phyloP scores from a whole-genome alignment of 2,888 invertebrate species.

The Beris morrisii region DNA sequence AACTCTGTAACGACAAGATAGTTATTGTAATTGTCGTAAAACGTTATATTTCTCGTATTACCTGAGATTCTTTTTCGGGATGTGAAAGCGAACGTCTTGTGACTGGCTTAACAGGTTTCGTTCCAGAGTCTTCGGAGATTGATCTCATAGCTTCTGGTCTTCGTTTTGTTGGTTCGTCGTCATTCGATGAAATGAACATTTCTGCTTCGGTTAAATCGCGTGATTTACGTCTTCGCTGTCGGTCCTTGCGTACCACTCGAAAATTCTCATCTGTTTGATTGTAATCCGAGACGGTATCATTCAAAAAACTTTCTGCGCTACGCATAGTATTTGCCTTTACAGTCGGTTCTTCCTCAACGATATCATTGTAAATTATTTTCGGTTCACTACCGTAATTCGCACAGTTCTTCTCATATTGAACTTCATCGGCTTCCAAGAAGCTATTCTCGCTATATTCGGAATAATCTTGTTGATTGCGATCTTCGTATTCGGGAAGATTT shows the following conservation, averaged over 20 bases:
- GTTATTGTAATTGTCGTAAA: not conserved
- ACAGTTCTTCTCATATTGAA: slow-evolving; percentile 51
- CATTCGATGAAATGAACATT: slow-evolving; percentile 32
- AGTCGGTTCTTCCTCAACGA: slow-evolving; percentile 44
- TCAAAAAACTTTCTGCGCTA: slow-evolving; percentile 40
- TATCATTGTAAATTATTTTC: slow-evolving; percentile 51
- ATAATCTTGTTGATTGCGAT: slow-evolving; percentile 43
- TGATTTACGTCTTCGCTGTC: slow-evolving; percentile 39
- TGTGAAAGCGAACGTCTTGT: slow-evolving; percentile 54
- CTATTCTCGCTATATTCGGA: slow-evolving; percentile 49
- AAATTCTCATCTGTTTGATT: slow-evolving; percentile 41
- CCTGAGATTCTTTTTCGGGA: slow-evolving; percentile 54
- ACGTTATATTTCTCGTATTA: slow-evolving; percentile 33
- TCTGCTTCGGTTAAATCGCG: slow-evolving; percentile 39
- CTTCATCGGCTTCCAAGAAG: slow-evolving; percentile 52
- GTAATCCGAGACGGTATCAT: slow-evolving; percentile 35
- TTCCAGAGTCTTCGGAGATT: slow-evolving; percentile 53
- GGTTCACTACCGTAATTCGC: slow-evolving; percentile 53
- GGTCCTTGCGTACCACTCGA: slow-evolving; percentile 39
- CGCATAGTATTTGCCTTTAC: slow-evolving; percentile 22
- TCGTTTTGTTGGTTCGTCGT: slow-evolving; percentile 42
- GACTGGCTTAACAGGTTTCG: slow-evolving; percentile 49
- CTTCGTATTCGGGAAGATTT: slow-evolving; percentile 49
- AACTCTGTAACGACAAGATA: slow-evolving; percentile 41
- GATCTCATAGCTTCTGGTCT: slow-evolving; percentile 55